Evolutionary conservation across 1,140 invertebrate species (phyloP), one percentile per base, ranked within the genome.

Genomic region (Drosophila murphyi): DNA sequence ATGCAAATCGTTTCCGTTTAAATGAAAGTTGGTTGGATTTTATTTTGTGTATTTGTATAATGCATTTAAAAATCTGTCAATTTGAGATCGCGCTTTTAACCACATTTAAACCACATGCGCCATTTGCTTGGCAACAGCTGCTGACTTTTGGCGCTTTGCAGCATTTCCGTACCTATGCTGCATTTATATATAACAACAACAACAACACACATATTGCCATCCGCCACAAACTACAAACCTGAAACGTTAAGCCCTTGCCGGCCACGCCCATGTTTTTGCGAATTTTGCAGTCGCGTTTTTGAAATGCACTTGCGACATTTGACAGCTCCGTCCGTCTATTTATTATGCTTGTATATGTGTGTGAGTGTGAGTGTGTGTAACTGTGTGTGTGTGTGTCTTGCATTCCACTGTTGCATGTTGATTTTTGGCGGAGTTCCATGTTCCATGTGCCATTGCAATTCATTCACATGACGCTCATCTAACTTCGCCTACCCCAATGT

Each of bases 291-390:
- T 62, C 72, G 67, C 83, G 72, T 87, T 87, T 87, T 82, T 87
- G 80, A 87, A 88, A 87, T 88, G 86, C 72, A 80, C 83, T 87
- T 83, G 73, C 85, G 80, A 83, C 83, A 88, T 88, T 83, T 87
- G 83, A 89, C 83, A 87, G 83, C 72, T 88, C 65, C 45, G 70
- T 77, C 73, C 83, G 83, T 83, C 80, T 72, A 81, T 80, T 64
- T 45, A 45, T 74, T 63, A 39, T 61, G 35, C 7, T 5, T 29
- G 39, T 8, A 35, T 3, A 39, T 3, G 41, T 28, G 52, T 39
- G 31, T 34, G 35, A 28, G 35, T 50, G 52, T 52, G n/a, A 6
- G 12, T 62, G 61, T 54, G 32, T 50, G 47, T 51, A 34, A 31
- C 47, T 64, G 50, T 54, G 37, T 43, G 55, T 29, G 48, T 10